Evolutionary conservation across 2,113 vertebrate species (phyloP).

Genomic region (Bagarius yarrelli): DNA sequence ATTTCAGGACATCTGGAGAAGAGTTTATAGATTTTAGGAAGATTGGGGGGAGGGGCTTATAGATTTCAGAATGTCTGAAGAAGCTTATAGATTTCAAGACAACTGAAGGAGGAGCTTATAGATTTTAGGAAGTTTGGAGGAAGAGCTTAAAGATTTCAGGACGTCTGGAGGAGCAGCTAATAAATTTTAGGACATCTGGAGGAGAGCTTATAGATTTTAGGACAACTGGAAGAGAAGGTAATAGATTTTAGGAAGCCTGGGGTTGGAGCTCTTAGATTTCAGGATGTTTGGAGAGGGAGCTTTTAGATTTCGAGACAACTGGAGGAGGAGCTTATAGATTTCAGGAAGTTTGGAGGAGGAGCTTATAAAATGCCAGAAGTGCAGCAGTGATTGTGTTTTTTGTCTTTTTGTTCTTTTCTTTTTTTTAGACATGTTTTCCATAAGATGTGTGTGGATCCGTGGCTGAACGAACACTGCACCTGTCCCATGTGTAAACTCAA

Average conservation of each 20-base stretch:
- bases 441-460: slow-evolving; percentile 95
- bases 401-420: slow-evolving; percentile 3
- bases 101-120: neutral
- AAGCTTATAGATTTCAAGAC: too few relatives aligned
- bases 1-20: neutral
- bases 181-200: neutral
- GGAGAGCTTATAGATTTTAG: neutral
- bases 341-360: neutral
- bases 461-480: slow-evolving; percentile 96
- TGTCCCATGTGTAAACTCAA: slow-evolving; percentile 99
- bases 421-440: slow-evolving; percentile 91
- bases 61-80: neutral
- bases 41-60: neutral
- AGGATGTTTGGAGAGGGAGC: neutral
- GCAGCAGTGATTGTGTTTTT: neutral
- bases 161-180: neutral
- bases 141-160: too few relatives aligned
- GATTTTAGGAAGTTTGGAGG: neutral
- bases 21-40: neutral
- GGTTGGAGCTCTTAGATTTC: neutral
- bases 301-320: neutral
- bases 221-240: neutral
- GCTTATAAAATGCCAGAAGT: neutral
- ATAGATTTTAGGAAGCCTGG: neutral
- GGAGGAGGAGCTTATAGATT: neutral